Base-by-base conservation (phyloP, 2,888 invertebrate species). In the Nemotelus nigrinus region DNA sequence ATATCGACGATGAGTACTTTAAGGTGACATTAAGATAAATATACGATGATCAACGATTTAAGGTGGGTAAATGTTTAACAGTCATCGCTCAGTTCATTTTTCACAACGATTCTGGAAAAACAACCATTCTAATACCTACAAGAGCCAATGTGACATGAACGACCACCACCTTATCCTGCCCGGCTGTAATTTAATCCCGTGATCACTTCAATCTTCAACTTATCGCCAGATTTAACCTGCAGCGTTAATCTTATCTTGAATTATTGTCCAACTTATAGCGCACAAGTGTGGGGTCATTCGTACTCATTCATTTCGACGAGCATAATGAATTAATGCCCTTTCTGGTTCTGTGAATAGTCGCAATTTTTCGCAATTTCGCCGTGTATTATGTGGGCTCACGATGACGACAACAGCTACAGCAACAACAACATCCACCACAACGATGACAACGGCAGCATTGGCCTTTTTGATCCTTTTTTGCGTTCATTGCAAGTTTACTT, bases 221-320 rank as follows among this genome's bases (percentile, higher is more conserved):
- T 60, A 60, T 72, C 57, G 71, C 71, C n/a, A n/a, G 58, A 47
- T 72, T 72, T 58, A 72, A 72, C 71, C 71, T 72, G 10, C 47
- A 72, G 57, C 71, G 71, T 72, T 72, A 72, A 72, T 74, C 74
- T 74, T 74, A 74, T 63, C 74, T 74, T 74, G 74, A 74, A 63
- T 41, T 74, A 74, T 74, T 3, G 74, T 55, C 60, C 72, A 63
- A n/a, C 58, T 72, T 53, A 39, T 55, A 43, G 43, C 41, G 25
- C 25, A 47, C 41, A 10, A 39, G 50, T 50, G 74, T n/a, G 63
- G 48, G 63, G 74, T 74, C 57, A 58, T 60, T 70, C 41, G 8
- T 68, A 53, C 68, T 68, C 53, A 25, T 67, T 67, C 67, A 47
- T 41, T 70, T 70, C 47, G 41, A 55, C 53, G 25, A 25, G 7